A percentile compares a stretch with the other conserved stretches of the same genome.
Conservation (phyloP, 2,888 invertebrate species). For the Pharmacophagus antenor region DNA sequence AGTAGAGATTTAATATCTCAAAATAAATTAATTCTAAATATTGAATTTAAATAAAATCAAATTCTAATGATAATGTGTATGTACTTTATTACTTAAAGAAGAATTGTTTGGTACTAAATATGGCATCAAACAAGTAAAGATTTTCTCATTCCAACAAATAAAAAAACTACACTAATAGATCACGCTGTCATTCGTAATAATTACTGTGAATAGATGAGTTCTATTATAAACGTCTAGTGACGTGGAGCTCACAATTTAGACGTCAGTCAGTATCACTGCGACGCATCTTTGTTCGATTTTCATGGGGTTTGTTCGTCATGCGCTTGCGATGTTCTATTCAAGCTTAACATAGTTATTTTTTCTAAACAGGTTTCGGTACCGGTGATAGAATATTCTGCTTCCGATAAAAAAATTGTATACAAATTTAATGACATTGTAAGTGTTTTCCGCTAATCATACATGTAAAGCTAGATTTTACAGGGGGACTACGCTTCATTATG, state of each 20-base stretch:
- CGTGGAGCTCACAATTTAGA: constrained; percentile 54
- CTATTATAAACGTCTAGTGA: constrained; percentile 35
- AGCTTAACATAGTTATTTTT: constrained; percentile 41
- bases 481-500: too few species aligned
- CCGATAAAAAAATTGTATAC: not conserved
- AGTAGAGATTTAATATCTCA: too few species aligned
- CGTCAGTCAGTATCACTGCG: constrained; percentile 59
- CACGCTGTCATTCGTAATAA: constrained; percentile 20
- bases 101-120: not conserved
- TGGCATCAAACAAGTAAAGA: not conserved
- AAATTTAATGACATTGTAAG: not conserved
- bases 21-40: too few species aligned
- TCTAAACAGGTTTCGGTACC: constrained; percentile 45
- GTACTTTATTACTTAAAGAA: too few species aligned
- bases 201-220: constrained; percentile 49
- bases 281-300: constrained; percentile 51
- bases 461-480: too few species aligned
- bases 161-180: constrained; percentile 9
- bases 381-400: constrained; percentile 59
- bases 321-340: constrained; percentile 45
- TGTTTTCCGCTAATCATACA: not conserved
- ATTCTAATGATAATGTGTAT: too few species aligned
- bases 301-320: constrained; percentile 49
- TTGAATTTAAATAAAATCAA: too few species aligned
- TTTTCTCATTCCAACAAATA: not conserved